These are phyloP conservation scores for Oxyura jamaicensis DNA, from an alignment of 2,113 vertebrate species.

Conservation along the genomic window DNA sequence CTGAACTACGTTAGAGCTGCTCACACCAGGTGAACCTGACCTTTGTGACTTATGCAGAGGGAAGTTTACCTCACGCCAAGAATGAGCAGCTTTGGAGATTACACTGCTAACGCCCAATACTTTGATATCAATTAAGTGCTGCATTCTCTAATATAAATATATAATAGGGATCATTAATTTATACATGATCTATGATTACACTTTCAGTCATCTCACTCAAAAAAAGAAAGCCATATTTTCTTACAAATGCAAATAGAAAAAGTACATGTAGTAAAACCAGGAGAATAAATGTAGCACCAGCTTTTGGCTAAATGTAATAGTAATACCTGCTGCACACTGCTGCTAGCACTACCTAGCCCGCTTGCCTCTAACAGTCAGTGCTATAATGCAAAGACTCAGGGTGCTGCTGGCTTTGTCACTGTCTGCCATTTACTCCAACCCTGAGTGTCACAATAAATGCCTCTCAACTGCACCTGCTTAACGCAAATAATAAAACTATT, in stretches of 20 bases:
- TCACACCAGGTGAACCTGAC: slow-evolving; percentile 8
- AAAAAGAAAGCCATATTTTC: background rate
- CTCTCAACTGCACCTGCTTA: background rate
- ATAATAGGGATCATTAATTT: too few relatives aligned
- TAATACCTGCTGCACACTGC: background rate
- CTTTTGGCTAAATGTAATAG: background rate
- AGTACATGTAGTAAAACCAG: background rate
- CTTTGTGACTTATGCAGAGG: background rate
- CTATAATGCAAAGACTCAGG: background rate
- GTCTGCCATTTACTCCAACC: background rate
- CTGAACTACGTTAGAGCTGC: background rate
- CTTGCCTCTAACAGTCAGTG: background rate
- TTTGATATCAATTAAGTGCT: slow-evolving; percentile 10
- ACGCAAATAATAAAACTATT: background rate
- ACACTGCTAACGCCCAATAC: background rate
- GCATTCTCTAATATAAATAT: background rate
- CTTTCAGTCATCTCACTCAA: background rate
- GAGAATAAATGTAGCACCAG: background rate
- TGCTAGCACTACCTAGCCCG: background rate
- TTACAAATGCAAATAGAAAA: background rate
- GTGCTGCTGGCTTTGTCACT: background rate
- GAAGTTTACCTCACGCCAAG: background rate
- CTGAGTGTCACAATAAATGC: background rate
- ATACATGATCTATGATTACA: background rate
- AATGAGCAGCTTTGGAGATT: background rate